Percentiles rank a stretch among this genome's conserved stretches.
phyloP scores from a whole-genome alignment of 2,113 vertebrate species.

The Erythrolamprus reginae region DNA sequence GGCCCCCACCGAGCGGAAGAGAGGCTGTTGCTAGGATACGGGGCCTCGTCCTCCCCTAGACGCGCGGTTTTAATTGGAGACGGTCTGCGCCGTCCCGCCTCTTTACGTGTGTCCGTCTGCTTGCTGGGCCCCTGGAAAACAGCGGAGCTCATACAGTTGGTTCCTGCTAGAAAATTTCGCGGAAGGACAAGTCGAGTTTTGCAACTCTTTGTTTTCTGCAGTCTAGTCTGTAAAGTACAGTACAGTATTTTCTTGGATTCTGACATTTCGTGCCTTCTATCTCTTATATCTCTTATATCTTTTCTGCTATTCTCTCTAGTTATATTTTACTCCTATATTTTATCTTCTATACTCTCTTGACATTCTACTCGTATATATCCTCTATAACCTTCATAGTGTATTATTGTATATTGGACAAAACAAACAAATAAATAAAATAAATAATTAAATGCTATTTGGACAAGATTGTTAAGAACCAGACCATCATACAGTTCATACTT shows the following conservation, averaged over 20 bases:
- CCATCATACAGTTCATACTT: not conserved
- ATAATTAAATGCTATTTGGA: not conserved
- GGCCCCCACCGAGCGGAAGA: not conserved
- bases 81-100: not conserved
- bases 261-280: not conserved
- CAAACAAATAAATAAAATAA: no score
- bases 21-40: not conserved
- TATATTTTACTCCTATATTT: no score
- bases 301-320: no score
- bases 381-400: no score
- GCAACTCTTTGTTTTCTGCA: not conserved
- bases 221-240: no score
- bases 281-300: no score
- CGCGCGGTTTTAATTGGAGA: not conserved
- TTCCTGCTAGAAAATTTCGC: not conserved
- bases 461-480: not conserved
- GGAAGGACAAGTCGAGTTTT: not conserved
- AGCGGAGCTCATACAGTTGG: fast-evolving
- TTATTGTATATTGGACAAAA: no score
- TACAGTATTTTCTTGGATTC: not conserved
- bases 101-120: not conserved
- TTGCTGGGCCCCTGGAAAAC: not conserved
- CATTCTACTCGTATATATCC: no score
- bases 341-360: no score
- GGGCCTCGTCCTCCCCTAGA: no score